Base-by-base conservation (phyloP, 2,113 vertebrate genomes). In the Orthochromis malagaraziensis region DNA sequence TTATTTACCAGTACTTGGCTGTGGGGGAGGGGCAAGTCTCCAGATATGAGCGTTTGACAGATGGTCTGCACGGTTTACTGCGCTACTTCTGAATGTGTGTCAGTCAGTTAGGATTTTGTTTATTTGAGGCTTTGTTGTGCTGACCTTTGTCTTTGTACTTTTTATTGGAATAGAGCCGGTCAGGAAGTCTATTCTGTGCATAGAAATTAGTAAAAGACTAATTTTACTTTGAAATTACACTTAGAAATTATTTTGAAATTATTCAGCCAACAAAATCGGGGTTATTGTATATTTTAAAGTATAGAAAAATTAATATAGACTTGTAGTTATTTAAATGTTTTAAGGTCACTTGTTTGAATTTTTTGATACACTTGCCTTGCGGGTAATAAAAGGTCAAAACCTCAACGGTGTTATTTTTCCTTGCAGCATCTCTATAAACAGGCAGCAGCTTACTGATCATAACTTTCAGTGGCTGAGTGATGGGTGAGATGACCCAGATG, bases 11-110 rank as follows among this genome's bases (percentile, higher is more conserved):
- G 35, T 31, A 12, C 26, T 79, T 6, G 47, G n/a, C 38, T 54
- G 21, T 81, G 77, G 88, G 87, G 89, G 93, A 79, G 55, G 90
- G 93, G 89, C 65, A 57, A 21, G 33, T 31, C 57, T 75, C 85
- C 58, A 84, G 26, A 84, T 92, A 80, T 87, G 90, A 92, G 60
- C 9, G 4, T 88, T 84, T 82, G 89, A 95, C 95, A 96, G 94
- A 95, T 95, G 95, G 95, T 31, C 31, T 73, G 73, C 63, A 42
- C 1, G 84, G 57, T 91, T 92, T 91, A 90, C 86, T 83, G 81
- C 53, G 55, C 90, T 89, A 90, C 88, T 88, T 88, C 80, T 85
- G 86, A 94, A 92, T 91, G 83, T 92, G 89, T 94, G 90, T 91
- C 93, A 91, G 40, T 92, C 81, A 19, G 54, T 75, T 14, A 26